Base-by-base conservation (phyloP, 1,140 invertebrate species). In the Lepidotrigona ventralis region DNA sequence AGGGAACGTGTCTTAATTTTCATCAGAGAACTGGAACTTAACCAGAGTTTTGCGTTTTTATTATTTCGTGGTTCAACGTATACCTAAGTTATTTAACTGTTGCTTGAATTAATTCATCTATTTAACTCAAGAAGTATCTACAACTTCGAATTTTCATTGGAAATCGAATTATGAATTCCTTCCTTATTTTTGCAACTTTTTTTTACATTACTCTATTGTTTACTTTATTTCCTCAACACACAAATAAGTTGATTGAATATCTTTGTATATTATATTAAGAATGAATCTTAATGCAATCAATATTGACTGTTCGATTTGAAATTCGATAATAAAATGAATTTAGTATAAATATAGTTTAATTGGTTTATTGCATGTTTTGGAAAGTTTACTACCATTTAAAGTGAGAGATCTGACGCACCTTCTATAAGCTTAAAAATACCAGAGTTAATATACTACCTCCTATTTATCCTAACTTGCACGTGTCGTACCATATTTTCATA, bases 391-490 rank as follows among this genome's bases (percentile, higher is more conserved):
- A 2, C n/a, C n/a, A n/a, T n/a, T n/a, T n/a, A n/a, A n/a, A n/a
- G 17, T 29, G 26, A 19, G 39, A 70, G 26, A 73, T 46, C 46
- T 54, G 51, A 11, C 29, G 46, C 71, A 54, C 12, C 51, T 73
- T 73, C 33, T 56, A 29, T 15, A 56, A 73, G 51, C 19, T 73
- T 26, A 26, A 56, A 56, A 23, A 54, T n/a, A 33, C 2, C 53
- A 53, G 17, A 56, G 26, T 73, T 23, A 56, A 56, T 11, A 73
- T 9, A 33, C 21, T 23, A 53, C 53, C 9, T 56, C 51, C 72
- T 73, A 73, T 73, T 56, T 73, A 73, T 56, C 53, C 53, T 33
- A 73, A 73, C 72, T 73, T 56, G 72, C 19, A 53, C 21, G 72
- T 54, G 33, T 33, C 53, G 19, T 33, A 33, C 12, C 26, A 33